Base-by-base conservation (phyloP, 1,140 invertebrate species). In the Lethrus apterus region DNA sequence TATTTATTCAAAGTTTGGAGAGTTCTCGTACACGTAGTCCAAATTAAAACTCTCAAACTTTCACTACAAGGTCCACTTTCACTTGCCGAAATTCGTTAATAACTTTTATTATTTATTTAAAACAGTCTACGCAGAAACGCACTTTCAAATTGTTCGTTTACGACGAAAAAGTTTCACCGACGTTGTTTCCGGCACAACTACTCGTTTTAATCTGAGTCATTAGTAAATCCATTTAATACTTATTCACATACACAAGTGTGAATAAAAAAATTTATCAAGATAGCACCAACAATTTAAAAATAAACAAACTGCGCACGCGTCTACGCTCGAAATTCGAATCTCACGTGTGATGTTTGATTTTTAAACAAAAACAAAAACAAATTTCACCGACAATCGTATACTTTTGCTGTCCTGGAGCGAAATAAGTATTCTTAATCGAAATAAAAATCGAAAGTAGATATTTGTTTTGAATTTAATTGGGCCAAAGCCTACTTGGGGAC, bases 401-500 rank as follows among this genome's bases (percentile, higher is more conserved):
- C 7, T 34, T 10, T 34, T 34, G 7, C 14, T 34, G 8, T 9
- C 13, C 42, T 26, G 26, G 15, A 19, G 14, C n/a, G n/a, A n/a
- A n/a, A n/a, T n/a, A n/a, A n/a, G n/a, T 32, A 13, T n/a, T n/a
- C n/a, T n/a, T n/a, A n/a, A n/a, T n/a, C n/a, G n/a, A n/a, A n/a
- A n/a, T n/a, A n/a, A n/a, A n/a, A n/a, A 26, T 26, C 31, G 31
- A 33, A 33, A 5, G 31, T 36, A 23, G 5, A 33, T 5, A 4
- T 4, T 15, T 15, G 31, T 33, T 33, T 33, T 13, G 31, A 33
- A 33, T 33, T 33, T 33, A 40, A 40, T 21, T 4, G 20, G 18
- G 29, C 23, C 35, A 42, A 30, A 47, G 43, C 55, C 43, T 53
- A 57, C 60, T 60, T 64, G 64, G 63, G 60, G 55, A 63, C 64